A percentile compares a stretch with the other conserved stretches of the same genome.
These are phyloP conservation scores for Procambarus virginalis DNA, from an alignment of 1,140 invertebrate genomes.

Conservation along the genomic window DNA sequence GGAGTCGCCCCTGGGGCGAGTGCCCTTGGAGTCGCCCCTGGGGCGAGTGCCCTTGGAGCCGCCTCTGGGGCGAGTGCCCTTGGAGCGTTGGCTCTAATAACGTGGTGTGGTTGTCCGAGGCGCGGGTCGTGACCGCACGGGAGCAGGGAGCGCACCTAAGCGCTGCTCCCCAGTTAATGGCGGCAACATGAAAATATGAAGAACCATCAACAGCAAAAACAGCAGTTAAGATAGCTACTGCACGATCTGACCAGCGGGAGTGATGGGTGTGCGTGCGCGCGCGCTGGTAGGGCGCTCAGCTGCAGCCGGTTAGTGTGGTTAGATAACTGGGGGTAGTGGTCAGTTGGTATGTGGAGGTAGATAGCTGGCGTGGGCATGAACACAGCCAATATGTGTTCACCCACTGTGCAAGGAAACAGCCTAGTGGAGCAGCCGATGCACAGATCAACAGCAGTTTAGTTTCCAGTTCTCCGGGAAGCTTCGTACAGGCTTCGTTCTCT, in stretches of 20 bases:
- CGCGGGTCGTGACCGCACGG: slow-evolving; percentile 43
- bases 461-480: too few species aligned
- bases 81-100: slow-evolving; percentile 16
- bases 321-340: background rate
- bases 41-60: too few species aligned
- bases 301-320: too few species aligned
- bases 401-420: too few species aligned
- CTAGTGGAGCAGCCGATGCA: too few species aligned
- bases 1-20: too few species aligned
- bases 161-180: slow-evolving; percentile 42
- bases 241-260: background rate
- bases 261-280: background rate
- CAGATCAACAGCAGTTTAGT: too few species aligned
- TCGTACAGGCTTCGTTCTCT: too few species aligned
- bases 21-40: too few species aligned
- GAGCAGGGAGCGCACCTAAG: slow-evolving; percentile 37
- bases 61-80: background rate
- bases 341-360: background rate
- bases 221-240: slow-evolving; percentile 15
- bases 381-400: background rate
- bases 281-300: too few species aligned
- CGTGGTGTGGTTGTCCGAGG: slow-evolving; percentile 21
- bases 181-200: slow-evolving; percentile 48
- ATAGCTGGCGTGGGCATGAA: background rate
- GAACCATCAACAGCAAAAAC: slow-evolving; percentile 38